These are phyloP conservation scores for Spermophilus dauricus DNA, from an alignment of 2,113 vertebrate species.

Conservation along the genomic window DNA sequence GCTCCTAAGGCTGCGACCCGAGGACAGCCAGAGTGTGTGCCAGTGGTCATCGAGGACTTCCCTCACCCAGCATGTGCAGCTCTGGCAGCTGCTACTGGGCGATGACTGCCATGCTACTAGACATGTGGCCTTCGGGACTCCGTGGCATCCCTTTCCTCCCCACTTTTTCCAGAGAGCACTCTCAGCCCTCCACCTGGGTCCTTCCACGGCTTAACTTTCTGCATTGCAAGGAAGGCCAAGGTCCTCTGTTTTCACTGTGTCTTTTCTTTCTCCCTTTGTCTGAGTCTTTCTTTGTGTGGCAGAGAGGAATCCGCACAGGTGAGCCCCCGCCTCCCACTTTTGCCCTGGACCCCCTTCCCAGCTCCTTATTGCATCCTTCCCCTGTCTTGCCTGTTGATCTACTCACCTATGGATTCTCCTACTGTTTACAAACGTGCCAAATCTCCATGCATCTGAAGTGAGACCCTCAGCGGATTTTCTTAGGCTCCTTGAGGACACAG, in stretches of 20 bases:
- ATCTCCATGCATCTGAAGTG: not conserved
- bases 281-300: not conserved
- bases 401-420: not conserved
- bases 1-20: not conserved
- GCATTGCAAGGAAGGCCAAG: not conserved
- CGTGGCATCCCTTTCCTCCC: not conserved
- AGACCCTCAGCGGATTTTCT: not conserved
- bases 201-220: not conserved
- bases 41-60: not conserved
- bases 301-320: not conserved
- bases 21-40: not conserved
- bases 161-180: not conserved
- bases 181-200: not conserved
- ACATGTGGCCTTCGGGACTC: not conserved
- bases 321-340: not conserved
- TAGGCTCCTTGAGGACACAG: not conserved
- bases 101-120: fast-evolving
- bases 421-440: not conserved
- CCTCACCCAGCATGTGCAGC: fast-evolving
- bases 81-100: not conserved
- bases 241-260: not conserved
- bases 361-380: not conserved
- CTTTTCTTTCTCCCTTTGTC: not conserved
- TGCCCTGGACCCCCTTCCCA: not conserved
- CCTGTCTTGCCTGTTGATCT: not conserved